Evolutionary conservation across 2,797 vertebrate genomes (phyloP).

Genomic region (Scolopax bukidnonensis): DNA sequence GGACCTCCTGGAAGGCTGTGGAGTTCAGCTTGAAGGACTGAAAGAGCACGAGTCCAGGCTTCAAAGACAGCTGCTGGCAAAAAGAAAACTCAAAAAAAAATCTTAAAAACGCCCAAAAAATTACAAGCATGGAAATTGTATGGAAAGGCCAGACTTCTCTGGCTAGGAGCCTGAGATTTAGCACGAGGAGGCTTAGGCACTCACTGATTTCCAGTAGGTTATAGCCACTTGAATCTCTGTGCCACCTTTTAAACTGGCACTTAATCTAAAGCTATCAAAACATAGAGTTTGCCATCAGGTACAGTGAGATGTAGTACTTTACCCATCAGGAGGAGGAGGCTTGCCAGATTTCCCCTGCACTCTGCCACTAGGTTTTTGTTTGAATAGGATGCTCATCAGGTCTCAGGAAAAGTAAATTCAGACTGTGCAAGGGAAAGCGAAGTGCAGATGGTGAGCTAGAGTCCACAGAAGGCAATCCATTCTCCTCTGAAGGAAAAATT

Average conservation of each 20-base stretch:
- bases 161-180: not conserved
- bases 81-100: not conserved
- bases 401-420: conserved; percentile 5
- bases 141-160: not conserved
- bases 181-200: not conserved
- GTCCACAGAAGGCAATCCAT: not conserved
- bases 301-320: not conserved
- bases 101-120: not conserved
- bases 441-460: not conserved
- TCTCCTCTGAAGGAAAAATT: not conserved
- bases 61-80: not conserved
- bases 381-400: not conserved
- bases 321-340: not conserved
- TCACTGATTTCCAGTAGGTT: not conserved
- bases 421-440: not conserved
- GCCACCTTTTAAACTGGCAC: not conserved
- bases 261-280: not conserved
- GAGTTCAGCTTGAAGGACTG: not conserved
- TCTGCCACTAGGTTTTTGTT: not conserved
- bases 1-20: not conserved
- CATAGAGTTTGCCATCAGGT: not conserved
- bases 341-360: not conserved
- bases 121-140: not conserved
- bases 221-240: not conserved
- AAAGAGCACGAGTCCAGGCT: not conserved